Evolutionary conservation across 2,888 invertebrate genomes (phyloP).

Genomic region (Dolichomitus sp.): DNA sequence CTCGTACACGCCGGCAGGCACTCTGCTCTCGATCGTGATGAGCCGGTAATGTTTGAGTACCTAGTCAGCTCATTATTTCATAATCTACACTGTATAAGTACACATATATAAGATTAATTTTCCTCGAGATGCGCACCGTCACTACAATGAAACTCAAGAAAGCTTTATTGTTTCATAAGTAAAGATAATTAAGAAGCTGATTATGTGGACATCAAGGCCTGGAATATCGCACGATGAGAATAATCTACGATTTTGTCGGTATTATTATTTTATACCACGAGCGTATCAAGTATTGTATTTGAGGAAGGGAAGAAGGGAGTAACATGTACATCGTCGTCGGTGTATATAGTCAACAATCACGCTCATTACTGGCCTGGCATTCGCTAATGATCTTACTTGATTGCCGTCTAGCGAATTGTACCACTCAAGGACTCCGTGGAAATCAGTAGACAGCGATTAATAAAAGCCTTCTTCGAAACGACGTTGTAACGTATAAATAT

Average conservation of each 20-base stretch:
- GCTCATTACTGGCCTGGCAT: constrained; percentile 83
- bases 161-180: constrained; percentile 33
- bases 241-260: constrained; percentile 39
- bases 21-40: constrained; percentile 29
- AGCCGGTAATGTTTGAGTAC: constrained; percentile 48
- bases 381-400: constrained; percentile 82
- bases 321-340: constrained; percentile 37
- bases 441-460: constrained; percentile 77
- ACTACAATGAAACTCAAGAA: constrained; percentile 16
- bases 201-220: constrained; percentile 8
- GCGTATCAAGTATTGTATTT: constrained; percentile 33
- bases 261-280: background rate
- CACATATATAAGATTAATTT: constrained; percentile 11
- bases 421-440: constrained; percentile 80
- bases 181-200: constrained; percentile 38
- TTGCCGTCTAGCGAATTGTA: constrained; percentile 70
- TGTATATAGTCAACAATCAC: constrained; percentile 73
- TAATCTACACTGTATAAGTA: constrained; percentile 6
- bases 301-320: constrained; percentile 25
- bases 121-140: constrained; percentile 4
- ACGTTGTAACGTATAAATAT: constrained; percentile 43
- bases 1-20: constrained; percentile 30
- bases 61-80: constrained; percentile 54
- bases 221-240: constrained; percentile 24
- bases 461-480: constrained; percentile 69